Conservation (phyloP, 2,888 invertebrate genomes). For the Lycia hirtaria region DNA sequence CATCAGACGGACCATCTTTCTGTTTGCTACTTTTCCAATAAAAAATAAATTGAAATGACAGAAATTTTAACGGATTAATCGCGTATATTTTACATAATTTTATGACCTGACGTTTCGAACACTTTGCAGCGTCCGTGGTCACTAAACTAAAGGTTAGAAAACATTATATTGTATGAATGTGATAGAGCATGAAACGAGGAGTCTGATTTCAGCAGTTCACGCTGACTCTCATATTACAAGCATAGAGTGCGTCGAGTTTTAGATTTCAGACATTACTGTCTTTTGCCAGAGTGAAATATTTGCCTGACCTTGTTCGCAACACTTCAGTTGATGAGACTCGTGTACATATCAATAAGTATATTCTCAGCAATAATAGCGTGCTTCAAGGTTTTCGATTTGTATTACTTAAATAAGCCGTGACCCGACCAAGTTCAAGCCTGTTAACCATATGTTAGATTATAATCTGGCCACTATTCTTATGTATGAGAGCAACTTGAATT, state of each 20-base stretch:
- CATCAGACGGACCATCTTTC: too few species aligned
- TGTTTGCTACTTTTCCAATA: too few species aligned
- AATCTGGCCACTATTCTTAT: not conserved
- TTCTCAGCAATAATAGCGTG: not conserved
- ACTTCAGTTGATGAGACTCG: not conserved
- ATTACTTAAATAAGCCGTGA: too few species aligned
- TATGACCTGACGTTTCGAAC: too few species aligned
- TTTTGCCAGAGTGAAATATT: slow-evolving; percentile 10
- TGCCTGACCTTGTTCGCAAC: slow-evolving; percentile 9
- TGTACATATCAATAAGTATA: not conserved
- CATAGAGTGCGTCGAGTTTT: not conserved
- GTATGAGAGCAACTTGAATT: too few species aligned
- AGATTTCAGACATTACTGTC: slow-evolving; percentile 3
- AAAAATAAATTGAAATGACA: too few species aligned
- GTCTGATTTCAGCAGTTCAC: not conserved
- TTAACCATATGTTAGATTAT: not conserved
- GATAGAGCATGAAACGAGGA: not conserved
- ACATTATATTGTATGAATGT: too few species aligned
- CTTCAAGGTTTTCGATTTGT: not conserved
- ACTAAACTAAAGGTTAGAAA: too few species aligned
- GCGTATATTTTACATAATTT: too few species aligned
- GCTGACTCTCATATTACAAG: not conserved
- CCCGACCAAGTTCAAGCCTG: too few species aligned
- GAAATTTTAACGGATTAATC: too few species aligned
- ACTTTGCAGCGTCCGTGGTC: too few species aligned